These are phyloP conservation scores for Holotrichia oblita DNA, from an alignment of 1,140 invertebrate genomes.

Conservation along the genomic window DNA sequence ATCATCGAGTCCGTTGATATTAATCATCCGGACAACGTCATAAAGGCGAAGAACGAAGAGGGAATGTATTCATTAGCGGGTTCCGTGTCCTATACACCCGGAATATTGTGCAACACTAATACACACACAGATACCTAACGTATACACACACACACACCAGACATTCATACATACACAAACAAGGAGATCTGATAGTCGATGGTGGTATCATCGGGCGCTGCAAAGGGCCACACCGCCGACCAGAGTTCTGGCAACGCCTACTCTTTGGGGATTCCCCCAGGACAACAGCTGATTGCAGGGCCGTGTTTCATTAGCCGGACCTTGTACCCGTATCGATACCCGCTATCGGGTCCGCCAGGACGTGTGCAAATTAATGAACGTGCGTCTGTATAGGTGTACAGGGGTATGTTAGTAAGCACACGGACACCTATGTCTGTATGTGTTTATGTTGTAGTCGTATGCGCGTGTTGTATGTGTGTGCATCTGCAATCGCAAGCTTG, in stretches of 20 bases:
- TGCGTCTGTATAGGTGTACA: conserved; percentile 14
- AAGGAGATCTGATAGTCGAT: too few relatives aligned
- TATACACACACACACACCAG: background rate
- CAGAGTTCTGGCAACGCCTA: conserved; percentile 27
- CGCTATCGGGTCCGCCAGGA: conserved; percentile 47
- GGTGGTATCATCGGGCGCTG: background rate
- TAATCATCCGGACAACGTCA: conserved; percentile 36
- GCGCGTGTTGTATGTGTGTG: conserved; percentile 13
- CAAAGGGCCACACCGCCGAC: conserved; percentile 12
- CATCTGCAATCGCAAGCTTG: conserved; percentile 28
- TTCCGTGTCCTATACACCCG: conserved; percentile 30
- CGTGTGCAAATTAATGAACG: conserved; percentile 49
- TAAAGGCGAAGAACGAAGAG: conserved; percentile 36
- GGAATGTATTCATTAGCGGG: conserved; percentile 39
- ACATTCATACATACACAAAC: background rate
- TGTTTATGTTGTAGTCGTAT: background rate
- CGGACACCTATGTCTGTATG: background rate
- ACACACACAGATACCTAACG: background rate
- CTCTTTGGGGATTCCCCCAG: conserved; percentile 40
- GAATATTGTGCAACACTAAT: conserved; percentile 32
- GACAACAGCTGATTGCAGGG: conserved; percentile 46
- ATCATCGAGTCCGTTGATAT: background rate
- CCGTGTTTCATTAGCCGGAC: conserved; percentile 50
- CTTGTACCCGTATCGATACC: conserved; percentile 49
- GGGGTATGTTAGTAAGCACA: background rate